Percentiles rank a stretch among this genome's conserved stretches.
phyloP scores from a whole-genome alignment of 2,888 invertebrate species.

The Callyntrura sp. region DNA sequence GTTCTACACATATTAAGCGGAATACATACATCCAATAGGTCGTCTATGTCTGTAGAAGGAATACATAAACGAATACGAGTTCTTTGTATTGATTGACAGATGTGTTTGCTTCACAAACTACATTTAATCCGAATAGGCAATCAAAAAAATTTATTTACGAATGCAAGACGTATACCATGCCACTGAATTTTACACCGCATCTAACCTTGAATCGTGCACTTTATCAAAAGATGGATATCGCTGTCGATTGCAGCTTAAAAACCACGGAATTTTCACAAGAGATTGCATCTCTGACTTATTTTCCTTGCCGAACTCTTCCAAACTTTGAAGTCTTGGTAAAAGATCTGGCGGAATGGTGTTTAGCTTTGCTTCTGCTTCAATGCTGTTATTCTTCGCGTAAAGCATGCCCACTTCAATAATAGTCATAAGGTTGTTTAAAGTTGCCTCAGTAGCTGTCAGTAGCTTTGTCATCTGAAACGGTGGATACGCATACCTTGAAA shows the following conservation, averaged over 20 bases:
- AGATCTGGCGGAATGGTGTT: background rate
- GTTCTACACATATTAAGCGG: no score
- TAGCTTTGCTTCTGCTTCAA: background rate
- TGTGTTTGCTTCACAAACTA: background rate
- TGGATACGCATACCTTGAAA: slow-evolving; percentile 65
- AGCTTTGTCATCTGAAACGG: slow-evolving; percentile 63
- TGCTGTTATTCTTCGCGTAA: background rate
- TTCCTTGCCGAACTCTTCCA: background rate
- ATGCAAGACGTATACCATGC: background rate
- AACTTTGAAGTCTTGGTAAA: background rate
- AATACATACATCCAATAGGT: no score
- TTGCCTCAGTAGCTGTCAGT: slow-evolving; percentile 36
- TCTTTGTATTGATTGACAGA: no score
- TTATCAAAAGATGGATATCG: slow-evolving; percentile 64
- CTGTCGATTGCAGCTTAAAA: slow-evolving; percentile 64
- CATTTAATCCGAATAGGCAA: background rate
- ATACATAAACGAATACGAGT: no score
- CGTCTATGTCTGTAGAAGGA: no score
- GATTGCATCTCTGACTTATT: background rate
- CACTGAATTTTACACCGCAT: background rate
- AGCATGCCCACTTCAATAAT: background rate
- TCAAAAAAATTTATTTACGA: no score
- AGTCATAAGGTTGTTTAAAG: background rate
- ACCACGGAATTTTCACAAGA: slow-evolving; percentile 70
- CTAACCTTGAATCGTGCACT: slow-evolving; percentile 39